Evolutionary conservation across 2,113 vertebrate species (phyloP), one percentile per base, ranked within the genome.

Genomic region (Poeciliopsis turrubarensis): DNA sequence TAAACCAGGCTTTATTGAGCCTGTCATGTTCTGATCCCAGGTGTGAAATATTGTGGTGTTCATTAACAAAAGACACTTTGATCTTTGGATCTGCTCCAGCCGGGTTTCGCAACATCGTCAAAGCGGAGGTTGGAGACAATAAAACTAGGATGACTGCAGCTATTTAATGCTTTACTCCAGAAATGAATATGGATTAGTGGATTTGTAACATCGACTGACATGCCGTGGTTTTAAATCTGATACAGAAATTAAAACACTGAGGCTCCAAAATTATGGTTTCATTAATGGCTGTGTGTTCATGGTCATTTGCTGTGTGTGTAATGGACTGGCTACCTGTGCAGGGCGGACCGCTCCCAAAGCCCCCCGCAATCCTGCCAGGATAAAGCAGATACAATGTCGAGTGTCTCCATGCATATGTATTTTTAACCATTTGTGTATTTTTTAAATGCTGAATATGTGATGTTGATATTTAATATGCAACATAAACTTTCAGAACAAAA

Each of bases 1-100:
- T 4, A 31, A 47, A n/a, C 17, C 32, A 19, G 25, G 63, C n/a
- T 78, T 66, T 65, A 75, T 22, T 67, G 54, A 68, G 14, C 68
- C 22, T 68, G 67, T 79, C 67, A 8, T 65, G 32, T 60, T 75
- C 65, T 79, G 68, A 54, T 71, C 69, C 26, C 85, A 85, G 73
- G 65, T 81, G 79, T 68, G 70, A 83, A 81, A 34, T 60, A 72
- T 25, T 82, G 66, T 62, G 65, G 26, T 64, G 57, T 69, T 81
- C 54, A 77, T 89, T 80, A 70, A 80, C 73, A 47, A 65, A 62
- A 85, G 77, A 79, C 37, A n/a, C 78, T 83, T 77, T 79, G 60
- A 83, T 79, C 61, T 79, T 27, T 37, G 34, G 37, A 39, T 44
- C 8, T 65, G 67, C 32, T 57, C 10, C 72, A 57, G 70, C 32